These are phyloP conservation scores for Clarias laeviceps DNA, from an alignment of 2,797 vertebrate genomes.

Conservation along the genomic window DNA sequence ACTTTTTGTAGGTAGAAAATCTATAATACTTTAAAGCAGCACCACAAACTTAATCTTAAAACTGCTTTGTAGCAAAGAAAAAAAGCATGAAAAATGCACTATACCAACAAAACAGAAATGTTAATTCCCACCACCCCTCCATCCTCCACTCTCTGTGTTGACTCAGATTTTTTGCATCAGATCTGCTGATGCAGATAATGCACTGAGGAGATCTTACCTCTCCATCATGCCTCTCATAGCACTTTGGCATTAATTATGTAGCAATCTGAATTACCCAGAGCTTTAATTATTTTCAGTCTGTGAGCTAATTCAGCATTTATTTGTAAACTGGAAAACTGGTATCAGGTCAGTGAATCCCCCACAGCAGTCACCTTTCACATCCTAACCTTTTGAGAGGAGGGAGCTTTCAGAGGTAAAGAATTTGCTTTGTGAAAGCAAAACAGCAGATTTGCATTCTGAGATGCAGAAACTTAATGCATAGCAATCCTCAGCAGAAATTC, in stretches of 20 bases:
- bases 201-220: conserved; percentile 51
- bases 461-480: background rate
- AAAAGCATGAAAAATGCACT: background rate
- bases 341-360: conserved; percentile 38
- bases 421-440: conserved; percentile 1
- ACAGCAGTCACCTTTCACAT: conserved; percentile 19
- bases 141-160: conserved; percentile 39
- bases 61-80: background rate
- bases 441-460: background rate
- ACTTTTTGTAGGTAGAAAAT: background rate
- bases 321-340: conserved; percentile 36
- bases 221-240: conserved; percentile 43
- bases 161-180: conserved; percentile 50
- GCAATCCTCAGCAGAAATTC: conserved; percentile 9
- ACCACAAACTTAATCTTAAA: background rate
- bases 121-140: conserved; percentile 6
- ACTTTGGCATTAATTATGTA: conserved; percentile 58
- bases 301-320: conserved; percentile 55
- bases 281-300: conserved; percentile 56
- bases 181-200: conserved; percentile 60
- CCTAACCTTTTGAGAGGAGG: background rate
- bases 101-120: conserved; percentile 3
- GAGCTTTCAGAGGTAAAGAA: background rate
- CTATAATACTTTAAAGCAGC: background rate
- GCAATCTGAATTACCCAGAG: conserved; percentile 50